These are phyloP conservation scores for Pomacea canaliculata DNA, from an alignment of 2,888 invertebrate species.

Conservation along the genomic window DNA sequence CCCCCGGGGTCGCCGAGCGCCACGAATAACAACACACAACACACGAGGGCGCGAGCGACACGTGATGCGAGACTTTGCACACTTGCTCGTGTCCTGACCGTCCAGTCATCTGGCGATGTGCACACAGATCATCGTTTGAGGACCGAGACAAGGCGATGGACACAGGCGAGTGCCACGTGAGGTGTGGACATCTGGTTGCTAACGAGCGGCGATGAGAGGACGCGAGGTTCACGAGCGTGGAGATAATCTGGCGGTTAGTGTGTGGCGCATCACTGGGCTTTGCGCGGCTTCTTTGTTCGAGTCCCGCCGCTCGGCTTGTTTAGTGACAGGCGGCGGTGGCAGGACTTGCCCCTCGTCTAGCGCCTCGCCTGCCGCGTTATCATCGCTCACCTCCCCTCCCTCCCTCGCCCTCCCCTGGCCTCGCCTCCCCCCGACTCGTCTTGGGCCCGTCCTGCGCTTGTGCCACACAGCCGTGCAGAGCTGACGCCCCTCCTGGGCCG, in stretches of 20 bases:
- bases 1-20: background rate
- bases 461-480: background rate
- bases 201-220: background rate
- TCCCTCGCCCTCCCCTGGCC: background rate
- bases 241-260: slow-evolving; percentile 14
- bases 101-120: too few species aligned
- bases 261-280: background rate
- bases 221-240: background rate
- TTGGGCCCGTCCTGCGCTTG: background rate
- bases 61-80: background rate
- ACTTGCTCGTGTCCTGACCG: background rate
- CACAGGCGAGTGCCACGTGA: background rate
- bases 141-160: too few species aligned
- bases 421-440: background rate
- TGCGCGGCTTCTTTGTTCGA: slow-evolving; percentile 9
- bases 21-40: background rate
- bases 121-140: too few species aligned
- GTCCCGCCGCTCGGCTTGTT: background rate
- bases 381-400: background rate
- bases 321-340: too few species aligned
- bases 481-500: slow-evolving; percentile 6
- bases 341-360: too few species aligned
- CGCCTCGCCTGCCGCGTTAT: background rate
- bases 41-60: background rate
- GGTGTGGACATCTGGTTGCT: background rate